Evolutionary conservation across 2,888 invertebrate genomes (phyloP).

Genomic region (Agelastica alni): DNA sequence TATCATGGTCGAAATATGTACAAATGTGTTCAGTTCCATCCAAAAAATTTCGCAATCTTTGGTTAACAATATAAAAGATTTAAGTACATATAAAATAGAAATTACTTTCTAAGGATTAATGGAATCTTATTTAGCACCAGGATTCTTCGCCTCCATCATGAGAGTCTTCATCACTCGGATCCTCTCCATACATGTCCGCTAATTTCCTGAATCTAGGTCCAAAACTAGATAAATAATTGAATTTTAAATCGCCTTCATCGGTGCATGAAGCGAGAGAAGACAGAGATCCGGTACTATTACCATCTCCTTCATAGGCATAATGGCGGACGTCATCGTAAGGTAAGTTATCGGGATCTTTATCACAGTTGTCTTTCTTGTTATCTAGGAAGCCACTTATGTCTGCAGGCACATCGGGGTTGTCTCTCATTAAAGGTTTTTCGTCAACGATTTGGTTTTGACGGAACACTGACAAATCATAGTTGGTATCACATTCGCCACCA

Average conservation of each 20-base stretch:
- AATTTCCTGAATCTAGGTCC: constrained; percentile 94
- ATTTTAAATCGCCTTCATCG: constrained; percentile 73
- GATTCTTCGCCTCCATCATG: constrained; percentile 78
- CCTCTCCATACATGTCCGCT: constrained; percentile 94
- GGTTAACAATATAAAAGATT: constrained; percentile 44
- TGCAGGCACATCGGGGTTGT: constrained; percentile 67
- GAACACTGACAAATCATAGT: constrained; percentile 85
- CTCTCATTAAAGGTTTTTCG: constrained; percentile 51
- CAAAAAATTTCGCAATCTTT: constrained; percentile 47
- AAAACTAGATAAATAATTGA: constrained; percentile 92
- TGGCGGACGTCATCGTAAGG: constrained; percentile 96
- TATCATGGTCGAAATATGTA: constrained; percentile 31
- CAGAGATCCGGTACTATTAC: constrained; percentile 87
- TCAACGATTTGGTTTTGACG: constrained; percentile 50
- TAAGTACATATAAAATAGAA: constrained; percentile 44
- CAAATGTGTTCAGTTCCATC: constrained; percentile 39
- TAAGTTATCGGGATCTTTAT: constrained; percentile 87
- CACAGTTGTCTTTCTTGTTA: constrained; percentile 86
- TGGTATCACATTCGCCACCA: constrained; percentile 96
- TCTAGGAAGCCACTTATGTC: constrained; percentile 90
- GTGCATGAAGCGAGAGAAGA: constrained; percentile 87
- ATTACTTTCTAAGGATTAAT: constrained; percentile 22
- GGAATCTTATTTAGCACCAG: constrained; percentile 67
- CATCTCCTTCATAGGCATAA: constrained; percentile 97
- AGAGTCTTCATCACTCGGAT: constrained; percentile 79